Base-by-base conservation (phyloP, 2,888 invertebrate species). In the Drosophila cracens region DNA sequence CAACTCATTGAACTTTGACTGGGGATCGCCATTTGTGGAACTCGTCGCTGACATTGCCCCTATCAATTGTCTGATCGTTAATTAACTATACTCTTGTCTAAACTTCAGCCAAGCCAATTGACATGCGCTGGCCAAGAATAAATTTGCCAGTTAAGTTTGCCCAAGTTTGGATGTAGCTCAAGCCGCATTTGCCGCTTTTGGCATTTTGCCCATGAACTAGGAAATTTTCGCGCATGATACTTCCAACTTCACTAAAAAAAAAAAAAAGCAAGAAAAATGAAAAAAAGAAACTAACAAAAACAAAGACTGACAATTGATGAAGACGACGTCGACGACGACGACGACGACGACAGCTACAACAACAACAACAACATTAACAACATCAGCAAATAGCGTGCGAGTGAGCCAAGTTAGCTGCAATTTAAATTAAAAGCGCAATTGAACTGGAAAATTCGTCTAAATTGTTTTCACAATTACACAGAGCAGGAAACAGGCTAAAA, bases 401-500 rank as follows among this genome's bases (percentile, higher is more conserved):
- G 46, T 43, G 36, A 73, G 56, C 69, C 72, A 74, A 73, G 68
- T 71, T 71, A 67, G 48, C 70, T 77, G 79, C 76, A 83, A 83
- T 83, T 89, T 81, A 87, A 91, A 91, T 90, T 91, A 89, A 90
- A 90, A 83, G 87, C 87, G 83, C 85, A 88, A 90, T 89, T 91
- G 89, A 90, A 90, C 82, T 90, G 89, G 90, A 90, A 90, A 90
- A 83, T 90, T 79, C 80, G 79, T 70, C 82, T 70, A 86, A 86
- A 86, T 86, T 83, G 85, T 88, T 83, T 83, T 74, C 68, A 86
- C 85, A 86, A 86, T 86, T 86, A 86, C 88, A 82, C 80, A 72
- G 74, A 70, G 62, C 82, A 77, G 52, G 36, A 61, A 64, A 46
- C 40, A 53, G 59, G 67, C 59, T 36, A 33, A 38, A 52, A 46